Percentiles rank a stretch among this genome's conserved stretches.
Conservation (phyloP, 2,888 invertebrate species). For the Pediacus dermestoides region DNA sequence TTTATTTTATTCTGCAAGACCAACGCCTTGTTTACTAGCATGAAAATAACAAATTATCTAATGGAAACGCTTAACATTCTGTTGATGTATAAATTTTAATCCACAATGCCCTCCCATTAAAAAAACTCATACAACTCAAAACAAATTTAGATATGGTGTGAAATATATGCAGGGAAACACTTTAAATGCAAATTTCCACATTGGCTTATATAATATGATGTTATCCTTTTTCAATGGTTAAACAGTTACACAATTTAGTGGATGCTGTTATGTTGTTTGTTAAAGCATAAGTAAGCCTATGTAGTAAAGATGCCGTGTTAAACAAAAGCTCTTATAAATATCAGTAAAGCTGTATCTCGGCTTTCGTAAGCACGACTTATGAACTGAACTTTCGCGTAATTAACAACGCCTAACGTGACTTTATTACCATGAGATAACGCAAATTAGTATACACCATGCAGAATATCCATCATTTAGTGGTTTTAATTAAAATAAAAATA, state of each 20-base stretch:
- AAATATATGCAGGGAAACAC: no score
- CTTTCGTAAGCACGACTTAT: slow-evolving; percentile 10
- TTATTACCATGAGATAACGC: slow-evolving; percentile 11
- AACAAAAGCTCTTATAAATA: slow-evolving; percentile 5
- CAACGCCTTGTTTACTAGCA: no score
- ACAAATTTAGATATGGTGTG: no score
- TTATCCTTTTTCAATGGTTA: background rate
- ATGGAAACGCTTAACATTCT: no score
- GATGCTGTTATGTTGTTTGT: background rate
- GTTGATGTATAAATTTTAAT: no score
- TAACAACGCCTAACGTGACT: slow-evolving; percentile 10
- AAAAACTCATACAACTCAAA: no score
- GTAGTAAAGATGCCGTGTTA: background rate
- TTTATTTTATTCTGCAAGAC: no score
- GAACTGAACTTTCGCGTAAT: slow-evolving; percentile 16
- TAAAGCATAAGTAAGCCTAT: background rate
- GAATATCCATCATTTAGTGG: slow-evolving; percentile 6
- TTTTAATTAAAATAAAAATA: no score
- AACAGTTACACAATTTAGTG: background rate
- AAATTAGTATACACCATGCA: slow-evolving; percentile 10
- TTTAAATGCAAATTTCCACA: no score
- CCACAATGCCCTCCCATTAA: no score
- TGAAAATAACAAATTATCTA: no score
- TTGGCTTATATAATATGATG: background rate
- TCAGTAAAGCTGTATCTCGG: background rate